Evolutionary conservation across 2,888 invertebrate species (phyloP), one percentile per base, ranked within the genome.

Genomic region (Bhutanitis thaidina): DNA sequence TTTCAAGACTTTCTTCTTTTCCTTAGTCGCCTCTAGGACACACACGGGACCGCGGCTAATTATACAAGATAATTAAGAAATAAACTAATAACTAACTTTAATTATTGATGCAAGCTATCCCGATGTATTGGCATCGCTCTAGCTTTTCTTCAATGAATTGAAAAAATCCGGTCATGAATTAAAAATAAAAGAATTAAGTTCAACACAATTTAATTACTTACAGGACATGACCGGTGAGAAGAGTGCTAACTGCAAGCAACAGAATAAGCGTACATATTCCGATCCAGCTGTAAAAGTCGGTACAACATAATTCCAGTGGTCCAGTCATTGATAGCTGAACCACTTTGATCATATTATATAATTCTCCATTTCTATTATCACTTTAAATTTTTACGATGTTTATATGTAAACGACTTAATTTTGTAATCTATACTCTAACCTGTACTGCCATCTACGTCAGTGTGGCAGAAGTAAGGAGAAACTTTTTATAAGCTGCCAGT

Each of bases 171-270:
- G n/a, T n/a, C n/a, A n/a, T n/a, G n/a, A n/a, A n/a, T n/a, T n/a
- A n/a, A n/a, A n/a, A n/a, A n/a, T n/a, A n/a, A n/a, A n/a, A n/a
- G n/a, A n/a, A n/a, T n/a, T n/a, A n/a, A n/a, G n/a, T n/a, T 20
- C 20, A 3, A 20, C 20, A 12, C 13, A 13, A n/a, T n/a, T n/a
- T n/a, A 38, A 9, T 1, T 12, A 80, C 85, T 82, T 65, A 85
- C 85, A 75, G 41, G 45, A 80, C 55, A 61, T 64, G 73, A 15
- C 79, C 55, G n/a, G 82, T 77, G 55, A 64, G 62, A n/a, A 84
- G 54, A 1, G 73, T 71, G 12, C 81, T 81, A 5, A 77, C 37
- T 1, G 77, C 69, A 16, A 86, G 62, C 32, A 86, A 53, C 3
- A 72, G 68, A 10, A 77, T 72, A 1, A 73, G 44, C 1, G 74